Evolutionary conservation across 2,888 invertebrate genomes (phyloP), one percentile per base, ranked within the genome.

Genomic region (Prosapia bicincta): DNA sequence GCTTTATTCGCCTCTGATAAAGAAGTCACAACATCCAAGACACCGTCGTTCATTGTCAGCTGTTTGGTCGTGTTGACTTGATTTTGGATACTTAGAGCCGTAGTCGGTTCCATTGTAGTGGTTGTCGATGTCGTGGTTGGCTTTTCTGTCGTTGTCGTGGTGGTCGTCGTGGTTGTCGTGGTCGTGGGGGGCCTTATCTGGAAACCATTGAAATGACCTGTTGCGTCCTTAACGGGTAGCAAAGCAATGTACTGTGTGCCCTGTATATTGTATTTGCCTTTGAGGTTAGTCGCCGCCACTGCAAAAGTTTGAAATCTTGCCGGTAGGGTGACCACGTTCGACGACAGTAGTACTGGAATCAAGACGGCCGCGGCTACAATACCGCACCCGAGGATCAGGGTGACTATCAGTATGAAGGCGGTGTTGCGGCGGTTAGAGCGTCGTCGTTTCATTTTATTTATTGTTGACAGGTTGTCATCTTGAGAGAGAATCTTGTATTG

Each of bases 401-500:
- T 80, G 67, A 80, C 77, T 25, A 82, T 79, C 67, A 83, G 78
- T 28, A 83, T 79, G 32, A 82, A 81, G 26, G 82, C 82, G 30
- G 83, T 82, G 67, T 82, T 80, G 28, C 81, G 80, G 26, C 80
- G 71, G 28, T 81, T 74, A 38, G 76, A 73, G 66, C 76, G 73
- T 20, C 78, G 79, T 66, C 74, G 77, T 66, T 75, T 78, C 66
- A 69, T 72, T 24, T 54, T 25, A 25, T 32, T 66, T 25, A 73
- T 80, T 25, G 79, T 77, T 7, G 77, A 71, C 9, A 73, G 26
- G 65, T 90, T 90, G 83, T 91, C 92, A 76, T 90, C 90, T 84
- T 91, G 91, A 77, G 91, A 91, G 79, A 92, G 87, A 81, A 92
- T 92, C 81, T 91, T 91, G 85, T 92, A 92, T 83, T 92, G 92